Conservation (phyloP, 2,888 invertebrate species). For the Rhamphomyia laevipes region DNA sequence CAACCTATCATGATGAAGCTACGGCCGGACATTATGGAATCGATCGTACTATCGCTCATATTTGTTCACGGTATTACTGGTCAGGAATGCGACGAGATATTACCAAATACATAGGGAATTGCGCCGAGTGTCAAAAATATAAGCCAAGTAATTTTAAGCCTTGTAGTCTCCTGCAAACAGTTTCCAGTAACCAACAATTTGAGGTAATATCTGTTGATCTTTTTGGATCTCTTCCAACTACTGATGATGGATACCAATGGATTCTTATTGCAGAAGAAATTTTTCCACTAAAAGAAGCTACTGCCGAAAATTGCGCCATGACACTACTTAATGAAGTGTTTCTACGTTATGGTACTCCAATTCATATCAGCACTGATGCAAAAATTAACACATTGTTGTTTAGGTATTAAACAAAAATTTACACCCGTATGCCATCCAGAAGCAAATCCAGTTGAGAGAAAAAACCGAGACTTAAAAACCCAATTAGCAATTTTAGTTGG, state of each 20-base stretch:
- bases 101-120: conserved; percentile 7
- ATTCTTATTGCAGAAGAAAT: conserved; percentile 22
- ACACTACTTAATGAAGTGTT: conserved; percentile 24
- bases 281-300: conserved; percentile 22
- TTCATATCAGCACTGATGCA: conserved; percentile 28
- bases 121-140: conserved; percentile 13
- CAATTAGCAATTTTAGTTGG: conserved; percentile 11
- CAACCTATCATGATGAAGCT: conserved; percentile 12
- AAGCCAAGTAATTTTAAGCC: conserved; percentile 16
- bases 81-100: conserved; percentile 12
- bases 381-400: conserved; percentile 14
- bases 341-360: conserved; percentile 26
- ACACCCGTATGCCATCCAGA: conserved; percentile 26
- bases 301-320: conserved; percentile 21
- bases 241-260: conserved; percentile 17
- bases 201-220: conserved; percentile 15
- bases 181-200: conserved; percentile 13
- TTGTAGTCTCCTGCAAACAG: conserved; percentile 13
- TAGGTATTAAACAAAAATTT: conserved; percentile 6
- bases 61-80: conserved; percentile 14
- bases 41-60: conserved; percentile 10
- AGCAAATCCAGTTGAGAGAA: conserved; percentile 24
- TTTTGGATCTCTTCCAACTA: conserved; percentile 13
- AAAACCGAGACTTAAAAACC: conserved; percentile 14
- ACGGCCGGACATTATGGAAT: conserved; percentile 15